Evolutionary conservation across 2,113 vertebrate genomes (phyloP), one percentile per base, ranked within the genome.

Genomic region (Podarcis raffonei): DNA sequence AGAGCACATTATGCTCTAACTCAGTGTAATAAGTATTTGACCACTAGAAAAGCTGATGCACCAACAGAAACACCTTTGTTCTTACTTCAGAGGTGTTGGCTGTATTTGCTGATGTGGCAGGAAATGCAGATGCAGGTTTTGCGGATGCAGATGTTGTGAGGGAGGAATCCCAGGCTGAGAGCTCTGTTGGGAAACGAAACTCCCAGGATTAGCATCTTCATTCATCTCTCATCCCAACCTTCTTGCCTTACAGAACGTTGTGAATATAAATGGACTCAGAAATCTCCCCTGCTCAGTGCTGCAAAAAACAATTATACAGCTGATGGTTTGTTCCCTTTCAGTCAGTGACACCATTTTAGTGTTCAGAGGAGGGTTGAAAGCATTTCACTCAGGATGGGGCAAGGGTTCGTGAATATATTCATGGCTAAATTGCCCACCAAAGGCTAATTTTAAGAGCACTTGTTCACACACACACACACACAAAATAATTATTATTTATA

Each of bases 1-100:
- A 71, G 76, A 87, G 35, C 23, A 12, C 77, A 37, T 91, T 89
- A 25, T 42, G 74, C 53, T 48, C 71, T 84, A 71, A 88, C 81
- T 90, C 89, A 1, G 37, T 16, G 57, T 2, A 59, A 75, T 76
- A 89, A 72, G 53, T 72, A 15, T 4, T 76, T 42, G 30, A 57
- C 1, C 30, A 27, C 68, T 87, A 37, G 18, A 85, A 30, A 42
- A 0, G 82, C 2, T 66, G 32, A 39, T 71, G 1, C 89, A 75
- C 30, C 75, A 83, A 18, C 77, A 16, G 30, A 79, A 91, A 71
- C 65, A 42, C 18, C 87, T 81, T 83, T 66, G 68, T 91, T 53
- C 1, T 5, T 25, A 20, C 20, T 39, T 20, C 0, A 4, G 11
- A 6, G 72, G 62, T 32, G 57, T 57, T 1, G n/a, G 83, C 83